A percentile compares a stretch with the other conserved stretches of the same genome.
These are phyloP conservation scores for Paratilapia polleni DNA, from an alignment of 2,113 vertebrate species.

Conservation along the genomic window DNA sequence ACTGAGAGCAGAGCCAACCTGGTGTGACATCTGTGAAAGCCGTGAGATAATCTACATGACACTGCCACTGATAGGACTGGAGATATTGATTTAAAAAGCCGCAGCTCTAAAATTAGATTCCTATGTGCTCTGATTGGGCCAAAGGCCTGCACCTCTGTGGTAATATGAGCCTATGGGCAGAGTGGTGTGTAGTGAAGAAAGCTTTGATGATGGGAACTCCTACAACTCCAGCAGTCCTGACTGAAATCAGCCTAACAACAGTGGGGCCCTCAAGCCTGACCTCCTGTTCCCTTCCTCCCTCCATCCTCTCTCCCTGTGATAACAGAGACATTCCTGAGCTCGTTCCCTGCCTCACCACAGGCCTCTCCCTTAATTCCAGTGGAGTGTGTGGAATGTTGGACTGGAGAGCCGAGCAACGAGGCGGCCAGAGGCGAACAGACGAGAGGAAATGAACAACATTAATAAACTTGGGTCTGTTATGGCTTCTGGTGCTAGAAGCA, in stretches of 20 bases:
- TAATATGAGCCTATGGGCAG: conserved; percentile 22
- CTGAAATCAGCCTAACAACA: conserved; percentile 46
- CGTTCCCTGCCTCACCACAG: conserved; percentile 70
- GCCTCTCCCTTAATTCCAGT: conserved; percentile 79
- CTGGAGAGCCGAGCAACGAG: conserved; percentile 50
- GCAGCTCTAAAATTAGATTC: conserved; percentile 76
- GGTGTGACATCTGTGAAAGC: conserved; percentile 75
- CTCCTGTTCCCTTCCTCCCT: conserved; percentile 71
- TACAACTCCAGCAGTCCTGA: conserved; percentile 31
- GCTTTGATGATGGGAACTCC: conserved; percentile 45
- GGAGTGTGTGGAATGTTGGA: conserved; percentile 78
- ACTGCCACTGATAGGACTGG: conserved; percentile 63
- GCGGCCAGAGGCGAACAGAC: conserved; percentile 49
- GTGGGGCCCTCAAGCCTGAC: conserved; percentile 59
- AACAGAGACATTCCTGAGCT: conserved; percentile 81
- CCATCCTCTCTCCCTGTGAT: conserved; percentile 70
- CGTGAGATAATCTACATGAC: conserved; percentile 77
- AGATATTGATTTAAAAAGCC: conserved; percentile 81
- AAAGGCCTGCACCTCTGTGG: conserved; percentile 45
- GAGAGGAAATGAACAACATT: conserved; percentile 80
- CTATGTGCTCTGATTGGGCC: conserved; percentile 50
- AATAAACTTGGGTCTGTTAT: conserved; percentile 59
- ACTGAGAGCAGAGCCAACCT: conserved; percentile 73
- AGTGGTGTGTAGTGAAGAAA: conserved; percentile 48
- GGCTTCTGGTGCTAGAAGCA: conserved; percentile 58